These are phyloP conservation scores for Caenorhabditis sinica DNA, from an alignment of 2,888 invertebrate genomes.

Conservation along the genomic window DNA sequence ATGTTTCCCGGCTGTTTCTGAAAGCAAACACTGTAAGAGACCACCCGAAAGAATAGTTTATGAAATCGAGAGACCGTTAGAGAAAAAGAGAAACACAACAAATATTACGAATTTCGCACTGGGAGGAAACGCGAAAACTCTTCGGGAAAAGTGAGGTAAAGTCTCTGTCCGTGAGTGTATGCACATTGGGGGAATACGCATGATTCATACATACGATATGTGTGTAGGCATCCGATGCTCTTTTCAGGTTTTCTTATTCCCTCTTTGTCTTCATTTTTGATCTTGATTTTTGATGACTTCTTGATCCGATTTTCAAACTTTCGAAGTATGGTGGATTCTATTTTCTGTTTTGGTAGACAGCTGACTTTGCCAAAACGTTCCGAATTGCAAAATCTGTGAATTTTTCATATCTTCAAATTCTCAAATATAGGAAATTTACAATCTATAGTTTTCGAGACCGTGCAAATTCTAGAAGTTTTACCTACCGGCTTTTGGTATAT, in stretches of 20 bases:
- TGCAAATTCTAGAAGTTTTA: too few species aligned
- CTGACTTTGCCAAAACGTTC: too few species aligned
- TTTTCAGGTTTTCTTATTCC: conserved; percentile 20
- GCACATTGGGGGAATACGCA: conserved; percentile 47
- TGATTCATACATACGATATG: conserved; percentile 46
- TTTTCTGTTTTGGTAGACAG: too few species aligned
- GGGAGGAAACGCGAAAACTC: background rate
- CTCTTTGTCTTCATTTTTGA: background rate
- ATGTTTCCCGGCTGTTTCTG: conserved; percentile 31
- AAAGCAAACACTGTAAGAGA: conserved; percentile 54
- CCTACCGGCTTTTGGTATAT: too few species aligned
- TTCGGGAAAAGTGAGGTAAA: conserved; percentile 23
- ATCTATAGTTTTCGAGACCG: too few species aligned
- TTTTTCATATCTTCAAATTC: too few species aligned
- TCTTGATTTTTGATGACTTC: background rate
- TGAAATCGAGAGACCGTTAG: background rate
- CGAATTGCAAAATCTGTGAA: too few species aligned
- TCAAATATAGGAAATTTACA: too few species aligned
- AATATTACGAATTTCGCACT: conserved; percentile 64
- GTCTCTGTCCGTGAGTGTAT: conserved; percentile 26
- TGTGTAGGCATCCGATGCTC: conserved; percentile 1
- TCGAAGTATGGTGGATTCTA: too few species aligned
- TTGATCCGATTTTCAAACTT: too few species aligned
- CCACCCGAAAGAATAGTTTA: conserved; percentile 15
- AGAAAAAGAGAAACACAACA: conserved; percentile 52